phyloP scores from a whole-genome alignment of 64 coral and sea anemone species.

The Trachythela sp. region DNA sequence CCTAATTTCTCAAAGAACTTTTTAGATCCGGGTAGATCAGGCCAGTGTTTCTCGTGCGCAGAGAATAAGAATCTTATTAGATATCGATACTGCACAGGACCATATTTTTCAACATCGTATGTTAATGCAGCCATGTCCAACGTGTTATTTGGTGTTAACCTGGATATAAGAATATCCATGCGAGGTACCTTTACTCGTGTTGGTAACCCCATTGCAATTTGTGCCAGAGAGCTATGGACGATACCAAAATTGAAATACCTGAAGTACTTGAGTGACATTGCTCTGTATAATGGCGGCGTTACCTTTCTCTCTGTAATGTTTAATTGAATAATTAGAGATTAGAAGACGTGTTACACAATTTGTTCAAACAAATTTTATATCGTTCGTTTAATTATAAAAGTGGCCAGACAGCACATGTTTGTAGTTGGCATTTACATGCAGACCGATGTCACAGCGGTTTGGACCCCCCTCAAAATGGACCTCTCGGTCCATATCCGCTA shows the following conservation, averaged over 20 bases:
- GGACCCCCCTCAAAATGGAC: too few relatives aligned
- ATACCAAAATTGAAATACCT: slow-evolving; percentile 87
- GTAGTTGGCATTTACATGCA: too few relatives aligned
- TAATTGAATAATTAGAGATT: neutral
- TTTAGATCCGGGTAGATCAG: slow-evolving; percentile 56
- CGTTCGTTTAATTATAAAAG: too few relatives aligned
- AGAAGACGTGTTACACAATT: neutral
- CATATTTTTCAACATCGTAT: slow-evolving; percentile 64
- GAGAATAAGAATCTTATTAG: slow-evolving; percentile 81
- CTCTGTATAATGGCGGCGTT: slow-evolving; percentile 63
- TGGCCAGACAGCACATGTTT: too few relatives aligned
- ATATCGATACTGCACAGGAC: slow-evolving; percentile 59
- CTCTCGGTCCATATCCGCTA: too few relatives aligned
- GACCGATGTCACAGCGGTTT: too few relatives aligned
- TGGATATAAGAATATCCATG: slow-evolving; percentile 62
- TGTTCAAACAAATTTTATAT: neutral
- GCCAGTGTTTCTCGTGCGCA: slow-evolving; percentile 86
- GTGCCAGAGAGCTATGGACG: slow-evolving; percentile 35
- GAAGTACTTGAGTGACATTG: slow-evolving; percentile 65
- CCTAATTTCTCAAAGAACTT: slow-evolving; percentile 64
- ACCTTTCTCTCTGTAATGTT: slow-evolving; percentile 51
- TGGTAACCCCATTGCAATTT: slow-evolving; percentile 47
- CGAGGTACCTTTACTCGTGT: neutral
- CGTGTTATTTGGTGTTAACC: slow-evolving; percentile 39
- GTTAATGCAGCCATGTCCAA: slow-evolving; percentile 58